Base-by-base conservation (phyloP, 92 coral and sea anemone genomes). In the Porites evermanni region DNA sequence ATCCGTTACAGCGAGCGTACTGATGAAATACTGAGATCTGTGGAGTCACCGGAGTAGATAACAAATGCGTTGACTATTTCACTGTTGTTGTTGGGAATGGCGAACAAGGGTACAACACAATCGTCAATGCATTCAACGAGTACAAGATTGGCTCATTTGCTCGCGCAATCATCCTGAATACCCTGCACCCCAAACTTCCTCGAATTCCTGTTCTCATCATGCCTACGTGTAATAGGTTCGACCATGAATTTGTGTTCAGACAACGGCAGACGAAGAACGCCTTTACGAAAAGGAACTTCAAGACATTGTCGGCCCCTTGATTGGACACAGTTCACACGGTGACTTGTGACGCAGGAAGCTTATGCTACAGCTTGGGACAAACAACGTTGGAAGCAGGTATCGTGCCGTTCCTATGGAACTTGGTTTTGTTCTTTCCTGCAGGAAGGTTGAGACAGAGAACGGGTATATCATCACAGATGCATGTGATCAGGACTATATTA, bases 1-100 rank as follows among this genome's bases (percentile, higher is more conserved):
- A 61, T 89, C 8, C 24, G 26, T 8, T 90, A 90, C 87, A 85
- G 67, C 63, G 38, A 53, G 52, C 8, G 58, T 18, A 72, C 64
- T 24, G 93, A 90, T 75, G 87, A 85, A 58, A 80, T 80, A 7
- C 73, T 64, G 23, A 87, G 89, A 14, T 90, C 71, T 85, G 93
- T 75, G 84, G 89, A 21, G 73, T 90, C 12, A 69, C 21, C 1
- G 88, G 84, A 44, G 74, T 75, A 20, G 69, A 81, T 1, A 88
- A 86, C 32, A 70, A 86, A 65, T 86, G 93, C 84, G 64, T 67
- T 38, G 93, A 90, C 51, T 24, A 67, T 50, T 80, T 80, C 84
- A 68, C 67, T 12, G 93, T 90, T 12, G 19, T 16, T 44, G 88
- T 86, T 53, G 88, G 93, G 14, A 70, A 90, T 66, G 93, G 87